phyloP scores from a whole-genome alignment of 1,140 invertebrate species.

The Drosophila subpulchrella region DNA sequence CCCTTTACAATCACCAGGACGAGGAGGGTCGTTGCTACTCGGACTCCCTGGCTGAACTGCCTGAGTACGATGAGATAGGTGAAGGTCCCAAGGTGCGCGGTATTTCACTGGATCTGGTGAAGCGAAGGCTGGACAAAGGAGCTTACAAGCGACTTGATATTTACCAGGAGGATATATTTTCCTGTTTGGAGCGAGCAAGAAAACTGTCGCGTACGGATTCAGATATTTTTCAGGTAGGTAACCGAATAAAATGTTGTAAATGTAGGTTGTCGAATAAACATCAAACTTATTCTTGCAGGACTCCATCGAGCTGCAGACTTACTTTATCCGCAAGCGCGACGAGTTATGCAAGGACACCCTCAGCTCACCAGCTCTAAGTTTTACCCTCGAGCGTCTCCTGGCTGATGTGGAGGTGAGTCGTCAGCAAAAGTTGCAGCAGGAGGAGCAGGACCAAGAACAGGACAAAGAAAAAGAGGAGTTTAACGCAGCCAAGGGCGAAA shows the following conservation, averaged over 20 bases:
- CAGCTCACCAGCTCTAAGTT: slow-evolving; percentile 94
- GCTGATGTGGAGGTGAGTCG: slow-evolving; percentile 91
- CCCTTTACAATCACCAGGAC: slow-evolving; percentile 97
- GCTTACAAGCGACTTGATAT: slow-evolving; percentile 96
- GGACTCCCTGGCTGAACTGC: slow-evolving; percentile 97
- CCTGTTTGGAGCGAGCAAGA: slow-evolving; percentile 95
- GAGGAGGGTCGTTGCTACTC: slow-evolving; percentile 98
- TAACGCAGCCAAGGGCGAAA: slow-evolving; percentile 71
- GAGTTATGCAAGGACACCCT: slow-evolving; percentile 91
- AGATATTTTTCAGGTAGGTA: slow-evolving; percentile 89
- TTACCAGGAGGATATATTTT: slow-evolving; percentile 98
- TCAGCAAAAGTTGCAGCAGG: slow-evolving; percentile 92
- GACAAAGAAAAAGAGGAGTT: slow-evolving; percentile 76
- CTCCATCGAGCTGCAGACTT: slow-evolving; percentile 96
- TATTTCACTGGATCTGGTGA: slow-evolving; percentile 93
- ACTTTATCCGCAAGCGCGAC: slow-evolving; percentile 93
- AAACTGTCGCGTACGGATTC: slow-evolving; percentile 95
- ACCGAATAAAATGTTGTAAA: no score
- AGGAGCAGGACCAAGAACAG: slow-evolving; percentile 89
- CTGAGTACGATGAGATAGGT: slow-evolving; percentile 93
- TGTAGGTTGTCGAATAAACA: background rate
- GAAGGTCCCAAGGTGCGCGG: slow-evolving; percentile 89
- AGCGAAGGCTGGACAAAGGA: slow-evolving; percentile 93
- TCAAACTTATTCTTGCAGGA: slow-evolving; percentile 87
- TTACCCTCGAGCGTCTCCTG: slow-evolving; percentile 90